Evolutionary conservation across 2,888 invertebrate genomes (phyloP), one percentile per base, ranked within the genome.

Genomic region (Lycophotia porphyrea): DNA sequence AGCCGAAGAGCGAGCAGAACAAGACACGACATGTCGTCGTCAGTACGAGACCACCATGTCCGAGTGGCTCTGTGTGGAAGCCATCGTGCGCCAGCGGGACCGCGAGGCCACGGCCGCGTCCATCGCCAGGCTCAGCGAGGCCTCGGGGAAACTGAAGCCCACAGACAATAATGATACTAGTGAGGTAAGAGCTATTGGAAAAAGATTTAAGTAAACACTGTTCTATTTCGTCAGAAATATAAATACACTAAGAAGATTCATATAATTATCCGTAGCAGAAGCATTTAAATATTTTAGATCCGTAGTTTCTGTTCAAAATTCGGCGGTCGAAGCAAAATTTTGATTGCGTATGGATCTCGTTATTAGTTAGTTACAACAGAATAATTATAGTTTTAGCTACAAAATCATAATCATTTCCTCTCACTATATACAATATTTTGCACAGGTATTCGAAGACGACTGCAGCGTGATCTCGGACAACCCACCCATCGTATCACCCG

Each of bases 21-120:
- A 98, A 80, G 98, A 98, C 87, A 96, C 96, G 78, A 96, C 97
- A 61, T 97, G 98, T 61, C 97, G 97, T 78, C 97, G 98, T 63
- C 97, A 97, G 78, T 99, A 99, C 89, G 99, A 99, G 93, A 98
- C 98, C 11, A 98, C 98, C 1, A 98, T 99, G 98, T 98, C 99
- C 0, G 99, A 99, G 93, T 99, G 99, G 99, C 93, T 99, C 78
- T 99, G 99, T 0, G 98, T 99, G 0, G 99, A 99, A 91, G 99
- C 99, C 0, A 99, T 99, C 81, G 98, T 99, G 0, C 95, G 97
- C 68, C 98, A 98, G 91, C 94, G 97, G 13, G 98, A 99, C 88
- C 97, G 98, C 80, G 98, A 98, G 92, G 98, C 97, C 63, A 98
- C 98, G 79, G 98, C 98, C 0, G 98, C 98, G 18, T 98, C 98